Base-by-base conservation (phyloP, 2,888 invertebrate genomes). In the Pterostichus madidus region DNA sequence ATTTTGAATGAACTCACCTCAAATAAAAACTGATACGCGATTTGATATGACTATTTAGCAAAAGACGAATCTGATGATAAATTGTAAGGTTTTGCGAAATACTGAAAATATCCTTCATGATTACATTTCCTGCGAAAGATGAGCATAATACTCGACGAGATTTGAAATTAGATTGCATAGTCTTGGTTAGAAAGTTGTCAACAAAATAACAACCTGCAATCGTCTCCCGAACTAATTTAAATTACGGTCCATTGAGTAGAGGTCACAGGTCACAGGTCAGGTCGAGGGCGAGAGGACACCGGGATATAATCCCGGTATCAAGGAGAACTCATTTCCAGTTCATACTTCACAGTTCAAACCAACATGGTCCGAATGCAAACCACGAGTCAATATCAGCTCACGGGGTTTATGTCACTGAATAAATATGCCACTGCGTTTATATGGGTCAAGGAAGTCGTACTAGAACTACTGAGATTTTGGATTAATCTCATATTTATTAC, bases 181-280 rank as follows among this genome's bases (percentile, higher is more conserved):
- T 10, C 6, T 49, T n/a, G 49, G 5, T 5, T 10, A n/a, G 49
- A n/a, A 49, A 49, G 5, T 64, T 35, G 24, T 59, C 24, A 44
- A 52, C 35, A 61, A 64, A 76, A 79, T 79, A 80, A 64, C 32
- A 80, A 49, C 49, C 79, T 49, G 31, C 35, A 46, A 79, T 35
- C 61, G 56, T 13, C 15, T 31, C 39, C n/a, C 35, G 56, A 79
- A 44, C 52, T 80, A 80, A 80, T 80, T 80, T 68, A 52, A 64
- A 52, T 77, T 80, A 68, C 64, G 17, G 11, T 32, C 52, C 68
- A 80, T 80, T 80, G 61, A 68, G 17, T 32, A 64, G 11, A 17
- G 11, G 71, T 11, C 46, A 39, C n/a, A 71, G 46, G 64, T 59
- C 44, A 24, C n/a, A 71, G 46, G 64, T 59, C 44, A 24, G 32